Percentiles rank a stretch among this genome's conserved stretches.
These are phyloP conservation scores for Bombus waltoni DNA, from an alignment of 1,140 invertebrate genomes.

Conservation along the genomic window DNA sequence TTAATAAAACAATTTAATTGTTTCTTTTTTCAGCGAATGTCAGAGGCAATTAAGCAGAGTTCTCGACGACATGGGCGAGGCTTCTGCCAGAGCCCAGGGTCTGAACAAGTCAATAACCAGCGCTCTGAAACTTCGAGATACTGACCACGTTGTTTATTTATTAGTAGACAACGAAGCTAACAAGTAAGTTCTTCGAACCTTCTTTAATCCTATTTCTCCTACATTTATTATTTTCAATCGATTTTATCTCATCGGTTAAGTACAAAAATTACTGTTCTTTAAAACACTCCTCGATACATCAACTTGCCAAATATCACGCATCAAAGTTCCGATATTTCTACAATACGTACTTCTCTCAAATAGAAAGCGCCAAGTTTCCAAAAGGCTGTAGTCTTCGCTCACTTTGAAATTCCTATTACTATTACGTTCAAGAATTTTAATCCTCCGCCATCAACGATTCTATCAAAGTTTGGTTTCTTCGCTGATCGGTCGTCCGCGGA, in stretches of 20 bases:
- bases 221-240: not conserved
- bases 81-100: conserved; percentile 89
- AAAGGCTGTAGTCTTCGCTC: no score
- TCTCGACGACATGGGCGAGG: conserved; percentile 87
- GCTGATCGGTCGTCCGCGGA: no score
- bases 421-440: no score
- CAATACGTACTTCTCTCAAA: no score
- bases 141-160: conserved; percentile 87
- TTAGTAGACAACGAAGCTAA: conserved; percentile 85
- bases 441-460: no score
- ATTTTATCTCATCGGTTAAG: not conserved
- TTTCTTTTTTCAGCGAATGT: conserved; percentile 83
- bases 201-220: not conserved
- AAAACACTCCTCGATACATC: no score
- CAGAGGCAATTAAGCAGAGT: conserved; percentile 86
- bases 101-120: conserved; percentile 88
- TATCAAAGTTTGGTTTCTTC: no score
- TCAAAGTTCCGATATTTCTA: no score
- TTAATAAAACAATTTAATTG: not conserved
- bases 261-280: not conserved
- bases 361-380: no score
- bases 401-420: not conserved
- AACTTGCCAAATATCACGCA: no score
- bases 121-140: conserved; percentile 86
- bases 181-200: conserved; percentile 81